Conservation (phyloP, 35 echinoderm and acorn worm species). For the Nesometra sesokonis region DNA sequence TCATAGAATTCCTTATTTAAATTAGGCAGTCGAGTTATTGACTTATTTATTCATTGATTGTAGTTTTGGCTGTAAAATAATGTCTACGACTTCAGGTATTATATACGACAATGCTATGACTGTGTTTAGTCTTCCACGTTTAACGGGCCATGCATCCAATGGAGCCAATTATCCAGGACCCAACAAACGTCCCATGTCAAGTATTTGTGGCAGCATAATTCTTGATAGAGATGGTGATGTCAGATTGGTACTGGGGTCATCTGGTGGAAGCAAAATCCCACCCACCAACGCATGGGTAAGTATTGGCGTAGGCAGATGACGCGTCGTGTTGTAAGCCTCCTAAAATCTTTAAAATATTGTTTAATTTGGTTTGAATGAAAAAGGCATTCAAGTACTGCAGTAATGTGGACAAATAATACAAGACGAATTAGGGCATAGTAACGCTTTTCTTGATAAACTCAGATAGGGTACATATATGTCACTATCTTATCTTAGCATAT, state of each 20-base stretch:
- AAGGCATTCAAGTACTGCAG: too few species aligned
- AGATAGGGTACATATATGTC: too few species aligned
- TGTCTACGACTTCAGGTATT: constrained; percentile 16
- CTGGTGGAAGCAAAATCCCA: constrained; percentile 34
- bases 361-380: too few species aligned
- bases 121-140: background rate
- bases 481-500: too few species aligned
- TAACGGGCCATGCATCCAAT: background rate
- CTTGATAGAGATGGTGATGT: constrained; percentile 14
- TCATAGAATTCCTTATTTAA: too few species aligned
- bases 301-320: background rate
- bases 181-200: constrained; percentile 30
- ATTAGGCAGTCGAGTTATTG: background rate
- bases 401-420: too few species aligned
- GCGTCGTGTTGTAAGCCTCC: background rate
- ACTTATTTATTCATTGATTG: background rate
- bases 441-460: too few species aligned
- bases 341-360: background rate
- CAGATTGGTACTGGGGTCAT: constrained; percentile 20
- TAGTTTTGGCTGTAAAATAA: constrained; percentile 33
- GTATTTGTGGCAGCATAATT: constrained; percentile 18
- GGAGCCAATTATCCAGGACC: constrained; percentile 16
- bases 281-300: constrained; percentile 40
- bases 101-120: constrained; percentile 43
- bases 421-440: too few species aligned